Evolutionary conservation across 2,797 vertebrate species (phyloP).

Genomic region (Garrulus glandarius): DNA sequence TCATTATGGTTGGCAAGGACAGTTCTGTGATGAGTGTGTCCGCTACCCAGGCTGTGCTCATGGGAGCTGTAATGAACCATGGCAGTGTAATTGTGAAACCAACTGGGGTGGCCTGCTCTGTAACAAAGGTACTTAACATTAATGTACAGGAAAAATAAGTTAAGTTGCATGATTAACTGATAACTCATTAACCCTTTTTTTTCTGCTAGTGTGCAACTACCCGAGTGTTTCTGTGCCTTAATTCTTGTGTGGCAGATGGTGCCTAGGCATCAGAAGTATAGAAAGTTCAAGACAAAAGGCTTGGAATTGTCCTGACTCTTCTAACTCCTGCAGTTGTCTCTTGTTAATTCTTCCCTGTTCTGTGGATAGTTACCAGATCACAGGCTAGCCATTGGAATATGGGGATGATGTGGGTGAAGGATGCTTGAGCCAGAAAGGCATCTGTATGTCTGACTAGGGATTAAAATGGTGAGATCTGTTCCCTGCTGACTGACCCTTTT

Average conservation of each 20-base stretch:
- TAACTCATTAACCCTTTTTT: constrained; percentile 7
- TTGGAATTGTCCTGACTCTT: not conserved
- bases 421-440: not conserved
- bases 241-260: not conserved
- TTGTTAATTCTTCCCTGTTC: not conserved
- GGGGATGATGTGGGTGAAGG: not conserved
- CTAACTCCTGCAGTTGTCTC: not conserved
- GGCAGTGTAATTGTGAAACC: constrained; percentile 93
- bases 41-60: constrained; percentile 92
- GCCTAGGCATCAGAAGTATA: not conserved
- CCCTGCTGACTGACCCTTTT: not conserved
- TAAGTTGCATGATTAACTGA: constrained; percentile 48
- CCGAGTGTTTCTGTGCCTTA: not conserved
- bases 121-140: constrained; percentile 86
- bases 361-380: not conserved
- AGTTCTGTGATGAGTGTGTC: constrained; percentile 89
- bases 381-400: not conserved
- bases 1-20: constrained; percentile 93
- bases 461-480: not conserved
- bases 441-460: not conserved
- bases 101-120: constrained; percentile 97
- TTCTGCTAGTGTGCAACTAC: not conserved
- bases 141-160: constrained; percentile 34
- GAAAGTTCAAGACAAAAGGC: not conserved
- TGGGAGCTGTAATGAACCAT: constrained; percentile 88